Evolutionary conservation across 2,113 vertebrate species (phyloP).

Genomic region (Pygoscelis adeliae): DNA sequence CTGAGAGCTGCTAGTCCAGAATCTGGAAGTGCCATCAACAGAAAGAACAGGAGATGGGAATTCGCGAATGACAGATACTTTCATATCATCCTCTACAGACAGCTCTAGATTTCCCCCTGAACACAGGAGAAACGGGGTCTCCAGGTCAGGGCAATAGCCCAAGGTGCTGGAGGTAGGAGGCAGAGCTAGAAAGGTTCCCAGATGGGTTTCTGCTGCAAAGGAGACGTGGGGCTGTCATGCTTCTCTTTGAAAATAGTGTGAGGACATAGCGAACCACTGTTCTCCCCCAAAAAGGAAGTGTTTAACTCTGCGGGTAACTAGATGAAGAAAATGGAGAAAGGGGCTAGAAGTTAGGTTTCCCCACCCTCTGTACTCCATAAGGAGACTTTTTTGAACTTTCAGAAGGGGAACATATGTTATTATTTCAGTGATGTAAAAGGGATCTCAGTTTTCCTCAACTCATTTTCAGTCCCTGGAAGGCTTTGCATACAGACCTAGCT

Average conservation of each 20-base stretch:
- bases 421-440: neutral
- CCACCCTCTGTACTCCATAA: neutral
- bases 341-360: neutral
- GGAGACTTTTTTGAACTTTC: neutral
- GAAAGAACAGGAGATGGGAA: neutral
- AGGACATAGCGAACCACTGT: neutral
- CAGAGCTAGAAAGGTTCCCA: neutral
- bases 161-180: neutral
- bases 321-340: neutral
- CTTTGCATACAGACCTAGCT: neutral
- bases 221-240: neutral
- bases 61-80: neutral
- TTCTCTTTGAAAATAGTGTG: neutral
- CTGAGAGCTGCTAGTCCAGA: neutral
- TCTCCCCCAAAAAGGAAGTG: neutral
- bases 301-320: neutral
- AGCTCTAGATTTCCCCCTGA: neutral
- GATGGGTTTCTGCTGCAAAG: neutral
- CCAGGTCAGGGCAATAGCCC: neutral
- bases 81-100: neutral
- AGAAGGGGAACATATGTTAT: neutral
- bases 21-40: neutral
- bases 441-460: neutral
- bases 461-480: neutral
- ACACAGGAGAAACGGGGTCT: accelerated